Conservation (phyloP, 1,140 invertebrate species). For the Fopius arisanus region DNA sequence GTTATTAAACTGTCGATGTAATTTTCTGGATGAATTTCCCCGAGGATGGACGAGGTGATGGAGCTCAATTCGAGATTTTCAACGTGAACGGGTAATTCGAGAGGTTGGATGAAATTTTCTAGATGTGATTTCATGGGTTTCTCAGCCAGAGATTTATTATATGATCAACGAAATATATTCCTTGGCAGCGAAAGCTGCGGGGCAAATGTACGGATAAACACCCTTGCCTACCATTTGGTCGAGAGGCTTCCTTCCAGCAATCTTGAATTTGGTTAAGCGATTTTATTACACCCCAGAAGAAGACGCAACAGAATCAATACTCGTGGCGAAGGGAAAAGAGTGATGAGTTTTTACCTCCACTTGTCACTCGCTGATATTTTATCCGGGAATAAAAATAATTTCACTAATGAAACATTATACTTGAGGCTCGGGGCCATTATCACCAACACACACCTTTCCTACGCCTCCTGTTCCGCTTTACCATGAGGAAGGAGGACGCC, state of each 20-base stretch:
- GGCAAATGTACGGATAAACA: conserved; percentile 9
- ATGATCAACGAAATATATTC: conserved; percentile 24
- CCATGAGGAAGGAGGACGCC: background rate
- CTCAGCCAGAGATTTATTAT: conserved; percentile 16
- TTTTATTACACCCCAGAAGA: conserved; percentile 12
- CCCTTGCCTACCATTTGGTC: background rate
- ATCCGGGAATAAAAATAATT: background rate
- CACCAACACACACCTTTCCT: background rate
- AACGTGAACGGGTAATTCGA: background rate
- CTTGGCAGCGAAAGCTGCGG: background rate
- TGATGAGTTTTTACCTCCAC: background rate
- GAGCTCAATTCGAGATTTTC: background rate
- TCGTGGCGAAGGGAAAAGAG: background rate
- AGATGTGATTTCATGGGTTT: conserved; percentile 1
- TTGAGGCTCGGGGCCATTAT: background rate
- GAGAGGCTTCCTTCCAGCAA: background rate
- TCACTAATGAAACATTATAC: conserved; percentile 3
- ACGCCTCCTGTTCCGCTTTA: background rate
- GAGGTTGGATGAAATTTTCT: background rate
- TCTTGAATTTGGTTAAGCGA: conserved; percentile 30
- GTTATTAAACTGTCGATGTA: background rate
- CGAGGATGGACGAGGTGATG: background rate
- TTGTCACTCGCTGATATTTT: background rate
- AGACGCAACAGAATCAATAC: conserved; percentile 6
- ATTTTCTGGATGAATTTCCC: background rate